A percentile compares a stretch with the other conserved stretches of the same genome.
Evolutionary conservation across 2,888 invertebrate genomes (phyloP).

Genomic region (Slavum lentiscoides): DNA sequence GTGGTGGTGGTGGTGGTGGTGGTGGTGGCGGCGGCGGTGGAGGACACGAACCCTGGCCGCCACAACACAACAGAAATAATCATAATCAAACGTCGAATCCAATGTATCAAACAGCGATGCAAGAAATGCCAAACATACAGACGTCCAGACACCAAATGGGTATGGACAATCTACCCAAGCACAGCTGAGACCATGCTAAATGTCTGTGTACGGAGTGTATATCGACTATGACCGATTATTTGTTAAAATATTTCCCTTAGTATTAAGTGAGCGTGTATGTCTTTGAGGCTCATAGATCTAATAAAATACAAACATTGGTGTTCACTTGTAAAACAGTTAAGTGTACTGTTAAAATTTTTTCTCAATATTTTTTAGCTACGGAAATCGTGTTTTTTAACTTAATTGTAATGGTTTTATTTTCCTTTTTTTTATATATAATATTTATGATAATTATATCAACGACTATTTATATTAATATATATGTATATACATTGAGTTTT

Average conservation of each 20-base stretch:
- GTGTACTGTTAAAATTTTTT: too few species aligned
- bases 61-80: conserved; percentile 33
- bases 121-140: conserved; percentile 28
- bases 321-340: conserved; percentile 12
- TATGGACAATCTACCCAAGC: conserved; percentile 39
- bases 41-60: conserved; percentile 31
- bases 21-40: not conserved
- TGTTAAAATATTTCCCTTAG: conserved; percentile 38
- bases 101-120: conserved; percentile 37
- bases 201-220: conserved; percentile 51
- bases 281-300: not conserved
- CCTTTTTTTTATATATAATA: too few species aligned
- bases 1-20: not conserved
- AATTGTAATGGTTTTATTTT: too few species aligned
- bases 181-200: conserved; percentile 46
- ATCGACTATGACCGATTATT: conserved; percentile 50
- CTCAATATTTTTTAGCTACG: too few species aligned
- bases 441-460: too few species aligned
- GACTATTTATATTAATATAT: too few species aligned
- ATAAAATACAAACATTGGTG: conserved; percentile 22
- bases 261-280: not conserved
- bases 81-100: conserved; percentile 28
- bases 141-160: conserved; percentile 39
- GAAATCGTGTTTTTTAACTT: too few species aligned
- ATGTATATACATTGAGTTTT: too few species aligned